Evolutionary conservation across 2,888 invertebrate genomes (phyloP).

Genomic region (Orthosia gothica): DNA sequence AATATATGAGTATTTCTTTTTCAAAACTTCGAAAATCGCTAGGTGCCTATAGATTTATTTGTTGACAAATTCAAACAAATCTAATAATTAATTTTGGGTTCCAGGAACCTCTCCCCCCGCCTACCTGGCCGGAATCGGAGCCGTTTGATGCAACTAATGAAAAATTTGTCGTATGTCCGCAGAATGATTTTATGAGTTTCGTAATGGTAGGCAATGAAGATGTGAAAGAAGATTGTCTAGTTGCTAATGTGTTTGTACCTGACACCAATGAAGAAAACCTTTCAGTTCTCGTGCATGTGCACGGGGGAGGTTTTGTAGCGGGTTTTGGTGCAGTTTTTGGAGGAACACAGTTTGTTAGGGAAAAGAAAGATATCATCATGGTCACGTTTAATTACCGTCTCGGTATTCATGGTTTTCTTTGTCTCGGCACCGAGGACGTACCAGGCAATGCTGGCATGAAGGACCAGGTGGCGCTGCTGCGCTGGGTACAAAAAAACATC

Average conservation of each 20-base stretch:
- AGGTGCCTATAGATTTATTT: too few relatives aligned
- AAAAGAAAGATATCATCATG: constrained; percentile 64
- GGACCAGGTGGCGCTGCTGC: too few relatives aligned
- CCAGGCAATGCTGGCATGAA: constrained; percentile 66
- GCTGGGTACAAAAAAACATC: too few relatives aligned
- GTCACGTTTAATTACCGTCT: constrained; percentile 75
- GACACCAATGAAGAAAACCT: too few relatives aligned
- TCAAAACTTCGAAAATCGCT: too few relatives aligned
- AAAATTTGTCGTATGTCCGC: constrained; percentile 72
- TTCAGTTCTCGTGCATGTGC: constrained; percentile 73
- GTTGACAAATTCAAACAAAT: not conserved
- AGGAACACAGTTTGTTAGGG: constrained; percentile 28
- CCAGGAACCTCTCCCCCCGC: constrained; percentile 57
- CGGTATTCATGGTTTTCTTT: constrained; percentile 71
- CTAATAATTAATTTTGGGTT: constrained; percentile 15
- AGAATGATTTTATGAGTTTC: constrained; percentile 18
- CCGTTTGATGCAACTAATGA: constrained; percentile 72
- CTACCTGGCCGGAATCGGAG: constrained; percentile 62
- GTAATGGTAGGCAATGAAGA: not conserved
- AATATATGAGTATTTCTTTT: too few relatives aligned
- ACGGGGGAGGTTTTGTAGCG: constrained; percentile 73
- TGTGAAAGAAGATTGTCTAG: constrained; percentile 80
- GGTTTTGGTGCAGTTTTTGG: constrained; percentile 46
- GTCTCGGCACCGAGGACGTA: constrained; percentile 70
- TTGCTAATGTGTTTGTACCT: constrained; percentile 83